Evolutionary conservation across 1,140 invertebrate species (phyloP).

Genomic region (Stegodyphus mimosarum): DNA sequence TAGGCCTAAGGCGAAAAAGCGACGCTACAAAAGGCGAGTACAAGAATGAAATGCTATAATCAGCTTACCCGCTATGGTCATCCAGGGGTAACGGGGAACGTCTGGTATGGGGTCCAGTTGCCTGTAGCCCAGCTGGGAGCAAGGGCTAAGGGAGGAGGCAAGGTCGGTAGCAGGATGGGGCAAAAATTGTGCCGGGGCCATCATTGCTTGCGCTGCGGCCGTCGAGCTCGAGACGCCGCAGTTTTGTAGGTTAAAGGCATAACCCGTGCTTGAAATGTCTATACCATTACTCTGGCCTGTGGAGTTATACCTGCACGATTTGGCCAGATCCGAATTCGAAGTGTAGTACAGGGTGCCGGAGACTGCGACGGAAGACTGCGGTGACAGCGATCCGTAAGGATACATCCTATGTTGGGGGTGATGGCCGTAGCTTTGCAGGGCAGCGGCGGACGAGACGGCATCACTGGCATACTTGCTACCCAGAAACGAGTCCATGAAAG

Average conservation of each 20-base stretch:
- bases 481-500: slow-evolving; percentile 94
- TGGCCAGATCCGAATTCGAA: slow-evolving; percentile 60
- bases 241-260: slow-evolving; percentile 69
- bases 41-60: slow-evolving; percentile 23
- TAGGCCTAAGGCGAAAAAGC: slow-evolving; percentile 30
- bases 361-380: slow-evolving; percentile 77
- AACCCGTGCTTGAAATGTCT: slow-evolving; percentile 75
- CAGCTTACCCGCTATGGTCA: slow-evolving; percentile 93
- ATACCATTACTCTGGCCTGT: slow-evolving; percentile 66
- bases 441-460: slow-evolving; percentile 75
- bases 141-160: slow-evolving; percentile 72
- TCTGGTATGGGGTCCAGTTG: slow-evolving; percentile 76
- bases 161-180: slow-evolving; percentile 73
- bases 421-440: slow-evolving; percentile 66
- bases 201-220: slow-evolving; percentile 67
- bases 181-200: slow-evolving; percentile 74
- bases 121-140: slow-evolving; percentile 65
- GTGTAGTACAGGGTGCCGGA: slow-evolving; percentile 57
- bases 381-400: slow-evolving; percentile 77
- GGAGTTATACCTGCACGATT: slow-evolving; percentile 63
- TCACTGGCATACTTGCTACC: slow-evolving; percentile 88
- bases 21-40: slow-evolving; percentile 37
- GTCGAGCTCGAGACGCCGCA: slow-evolving; percentile 72
- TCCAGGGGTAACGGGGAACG: slow-evolving; percentile 95
- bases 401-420: slow-evolving; percentile 71